phyloP scores from a whole-genome alignment of 2,888 invertebrate genomes.

The Sisyra terminalis region DNA sequence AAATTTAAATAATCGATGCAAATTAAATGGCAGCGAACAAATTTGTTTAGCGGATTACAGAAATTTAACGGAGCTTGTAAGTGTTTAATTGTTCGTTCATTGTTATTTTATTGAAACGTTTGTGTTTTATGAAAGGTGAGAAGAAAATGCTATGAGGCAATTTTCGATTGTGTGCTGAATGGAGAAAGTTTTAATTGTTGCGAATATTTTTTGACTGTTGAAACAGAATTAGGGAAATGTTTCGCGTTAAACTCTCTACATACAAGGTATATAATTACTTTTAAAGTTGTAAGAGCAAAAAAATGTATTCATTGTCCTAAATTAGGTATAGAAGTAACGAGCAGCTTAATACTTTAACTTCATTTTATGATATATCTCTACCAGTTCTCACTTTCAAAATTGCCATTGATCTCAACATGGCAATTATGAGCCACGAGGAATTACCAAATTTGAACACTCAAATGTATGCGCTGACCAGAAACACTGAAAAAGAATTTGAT shows the following conservation, averaged over 20 bases:
- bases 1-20: constrained; percentile 5
- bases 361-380: background rate
- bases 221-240: constrained; percentile 50
- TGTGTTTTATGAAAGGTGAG: constrained; percentile 30
- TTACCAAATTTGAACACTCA: constrained; percentile 50
- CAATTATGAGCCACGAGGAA: constrained; percentile 46
- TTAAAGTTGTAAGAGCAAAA: background rate
- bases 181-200: constrained; percentile 43
- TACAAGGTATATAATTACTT: constrained; percentile 26
- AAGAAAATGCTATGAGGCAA: constrained; percentile 36
- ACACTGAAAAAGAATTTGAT: constrained; percentile 31
- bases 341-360: too few relatives aligned
- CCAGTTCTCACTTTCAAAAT: background rate
- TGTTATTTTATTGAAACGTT: too few relatives aligned
- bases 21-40: constrained; percentile 6
- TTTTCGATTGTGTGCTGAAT: constrained; percentile 45
- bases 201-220: constrained; percentile 40
- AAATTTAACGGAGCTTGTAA: background rate
- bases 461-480: constrained; percentile 39
- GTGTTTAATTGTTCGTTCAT: background rate
- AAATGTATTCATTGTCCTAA: background rate
- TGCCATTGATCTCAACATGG: constrained; percentile 16
- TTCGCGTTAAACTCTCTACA: constrained; percentile 50
- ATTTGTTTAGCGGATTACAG: constrained; percentile 3
- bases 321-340: too few relatives aligned